These are phyloP conservation scores for Ispidina picta DNA, from an alignment of 2,797 vertebrate genomes.

Conservation along the genomic window DNA sequence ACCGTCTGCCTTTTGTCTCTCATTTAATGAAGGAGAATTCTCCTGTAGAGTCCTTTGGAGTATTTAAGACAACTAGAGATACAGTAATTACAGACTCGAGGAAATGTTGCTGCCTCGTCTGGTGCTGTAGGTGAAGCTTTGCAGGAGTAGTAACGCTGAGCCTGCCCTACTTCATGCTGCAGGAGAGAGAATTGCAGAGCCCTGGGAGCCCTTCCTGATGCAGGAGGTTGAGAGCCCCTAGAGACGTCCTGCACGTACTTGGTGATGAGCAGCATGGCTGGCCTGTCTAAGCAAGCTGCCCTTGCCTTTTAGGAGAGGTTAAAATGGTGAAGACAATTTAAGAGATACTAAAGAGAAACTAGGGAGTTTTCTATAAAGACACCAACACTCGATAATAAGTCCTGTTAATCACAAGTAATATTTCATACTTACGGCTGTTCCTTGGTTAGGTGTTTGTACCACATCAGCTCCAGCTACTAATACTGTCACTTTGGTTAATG, in stretches of 20 bases:
- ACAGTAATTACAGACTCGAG: not conserved
- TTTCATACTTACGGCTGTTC: not conserved
- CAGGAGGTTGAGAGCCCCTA: not conserved
- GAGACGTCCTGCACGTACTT: rapidly evolving
- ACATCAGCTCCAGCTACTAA: not conserved
- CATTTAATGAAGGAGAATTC: not conserved
- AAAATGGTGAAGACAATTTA: not conserved
- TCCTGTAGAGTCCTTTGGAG: not conserved
- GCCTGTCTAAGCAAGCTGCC: not conserved
- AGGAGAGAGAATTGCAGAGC: not conserved
- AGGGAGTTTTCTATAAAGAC: not conserved
- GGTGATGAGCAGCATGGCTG: not conserved
- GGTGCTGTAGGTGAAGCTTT: not conserved
- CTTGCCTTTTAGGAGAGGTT: not conserved
- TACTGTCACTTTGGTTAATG: not conserved
- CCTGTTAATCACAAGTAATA: not conserved
- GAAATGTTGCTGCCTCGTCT: not conserved
- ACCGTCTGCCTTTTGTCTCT: not conserved
- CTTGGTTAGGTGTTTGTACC: not conserved
- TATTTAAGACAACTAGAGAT: conserved; percentile 21
- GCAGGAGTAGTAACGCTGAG: not conserved
- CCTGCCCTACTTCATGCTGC: not conserved
- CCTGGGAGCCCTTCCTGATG: rapidly evolving
- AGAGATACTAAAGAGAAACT: not conserved
- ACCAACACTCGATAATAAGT: not conserved